A percentile compares a stretch with the other conserved stretches of the same genome.
Evolutionary conservation across 2,888 invertebrate species (phyloP).

Genomic region (Tetheella fluctuosa): DNA sequence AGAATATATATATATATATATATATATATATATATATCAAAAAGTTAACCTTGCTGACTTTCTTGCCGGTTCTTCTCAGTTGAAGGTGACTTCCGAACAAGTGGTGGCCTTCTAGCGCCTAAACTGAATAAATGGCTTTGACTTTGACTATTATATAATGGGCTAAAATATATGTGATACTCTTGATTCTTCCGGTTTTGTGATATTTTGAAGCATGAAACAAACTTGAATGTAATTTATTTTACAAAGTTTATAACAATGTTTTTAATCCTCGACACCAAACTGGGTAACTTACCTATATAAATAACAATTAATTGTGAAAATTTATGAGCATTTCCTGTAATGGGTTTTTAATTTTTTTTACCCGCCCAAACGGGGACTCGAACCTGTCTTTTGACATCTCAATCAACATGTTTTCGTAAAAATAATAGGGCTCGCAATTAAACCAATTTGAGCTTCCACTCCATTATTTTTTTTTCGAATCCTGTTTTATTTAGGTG

Average conservation of each 20-base stretch:
- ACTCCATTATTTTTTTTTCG: constrained; percentile 41
- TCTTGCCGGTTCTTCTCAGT: too few species aligned
- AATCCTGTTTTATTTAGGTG: constrained; percentile 47
- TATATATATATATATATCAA: too few species aligned
- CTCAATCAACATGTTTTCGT: constrained; percentile 44
- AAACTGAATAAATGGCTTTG: too few species aligned
- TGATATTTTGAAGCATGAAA: too few species aligned
- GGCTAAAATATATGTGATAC: too few species aligned
- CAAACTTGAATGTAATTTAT: too few species aligned
- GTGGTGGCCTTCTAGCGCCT: too few species aligned
- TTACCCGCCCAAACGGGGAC: constrained; percentile 14
- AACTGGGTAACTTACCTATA: not conserved
- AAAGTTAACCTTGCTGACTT: too few species aligned
- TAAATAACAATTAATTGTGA: constrained; percentile 28
- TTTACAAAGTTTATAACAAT: not conserved
- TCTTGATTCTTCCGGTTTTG: too few species aligned
- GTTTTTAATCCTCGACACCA: not conserved
- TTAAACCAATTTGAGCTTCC: constrained; percentile 50
- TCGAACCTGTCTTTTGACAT: constrained; percentile 30
- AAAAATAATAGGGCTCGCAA: constrained; percentile 48
- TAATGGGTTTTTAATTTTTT: constrained; percentile 25
- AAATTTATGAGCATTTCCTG: constrained; percentile 20
- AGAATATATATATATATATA: too few species aligned
- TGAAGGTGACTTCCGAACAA: too few species aligned
- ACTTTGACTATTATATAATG: too few species aligned